phyloP scores from a whole-genome alignment of 30 jellyfish, hydroid and myxozoan genomes.

The Pelagia noctiluca region DNA sequence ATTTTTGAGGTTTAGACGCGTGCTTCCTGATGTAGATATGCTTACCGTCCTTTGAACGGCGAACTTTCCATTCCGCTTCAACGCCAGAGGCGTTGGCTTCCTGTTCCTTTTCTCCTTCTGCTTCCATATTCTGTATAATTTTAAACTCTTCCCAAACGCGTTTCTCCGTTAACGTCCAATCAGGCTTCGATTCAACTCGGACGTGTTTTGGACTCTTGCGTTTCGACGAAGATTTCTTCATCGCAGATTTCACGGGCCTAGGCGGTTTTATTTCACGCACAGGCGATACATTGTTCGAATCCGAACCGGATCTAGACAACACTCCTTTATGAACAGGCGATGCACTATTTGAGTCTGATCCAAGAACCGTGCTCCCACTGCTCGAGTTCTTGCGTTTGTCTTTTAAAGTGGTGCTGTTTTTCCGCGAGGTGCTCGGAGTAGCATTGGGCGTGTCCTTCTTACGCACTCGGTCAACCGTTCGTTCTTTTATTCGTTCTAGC shows the following conservation, averaged over 20 bases:
- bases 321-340: too few relatives aligned
- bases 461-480: constrained; percentile 53
- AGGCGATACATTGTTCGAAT: constrained; percentile 25
- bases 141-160: constrained; percentile 98
- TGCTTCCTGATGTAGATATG: constrained; percentile 90
- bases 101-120: constrained; percentile 76
- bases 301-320: too few relatives aligned
- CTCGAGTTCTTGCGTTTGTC: constrained; percentile 39
- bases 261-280: constrained; percentile 20
- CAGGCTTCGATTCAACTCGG: constrained; percentile 88
- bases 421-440: constrained; percentile 44
- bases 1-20: constrained; percentile 73
- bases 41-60: constrained; percentile 97
- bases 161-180: constrained; percentile 91
- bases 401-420: constrained; percentile 32
- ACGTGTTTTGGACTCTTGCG: constrained; percentile 80
- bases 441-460: constrained; percentile 20
- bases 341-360: constrained; percentile 20
- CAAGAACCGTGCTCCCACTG: constrained; percentile 23
- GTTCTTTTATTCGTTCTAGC: constrained; percentile 21
- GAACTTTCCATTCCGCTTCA: constrained; percentile 96
- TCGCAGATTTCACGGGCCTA: constrained; percentile 55
- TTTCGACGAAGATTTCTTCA: constrained; percentile 58
- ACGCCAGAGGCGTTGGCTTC: constrained; percentile 27
- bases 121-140: constrained; percentile 92